Conservation (phyloP, 1,140 invertebrate genomes). For the Andricus grossulariae region DNA sequence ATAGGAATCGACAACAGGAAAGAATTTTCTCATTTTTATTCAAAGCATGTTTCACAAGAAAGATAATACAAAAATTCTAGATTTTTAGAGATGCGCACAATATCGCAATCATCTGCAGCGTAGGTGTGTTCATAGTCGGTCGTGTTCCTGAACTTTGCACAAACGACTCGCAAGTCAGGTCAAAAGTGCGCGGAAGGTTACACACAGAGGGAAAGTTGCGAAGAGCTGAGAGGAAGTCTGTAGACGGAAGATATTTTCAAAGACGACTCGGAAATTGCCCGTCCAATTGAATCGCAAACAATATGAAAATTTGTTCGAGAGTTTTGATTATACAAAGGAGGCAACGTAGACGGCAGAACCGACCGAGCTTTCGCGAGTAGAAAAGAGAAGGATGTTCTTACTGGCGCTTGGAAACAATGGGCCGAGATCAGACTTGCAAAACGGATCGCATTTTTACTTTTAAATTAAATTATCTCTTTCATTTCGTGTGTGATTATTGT, state of each 20-base stretch:
- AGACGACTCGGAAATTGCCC: constrained; percentile 71
- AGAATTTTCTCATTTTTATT: not conserved
- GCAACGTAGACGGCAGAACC: constrained; percentile 55
- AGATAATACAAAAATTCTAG: not conserved
- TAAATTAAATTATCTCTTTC: constrained; percentile 73
- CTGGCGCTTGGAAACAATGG: constrained; percentile 69
- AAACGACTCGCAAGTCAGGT: constrained; percentile 21
- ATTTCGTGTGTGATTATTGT: constrained; percentile 72
- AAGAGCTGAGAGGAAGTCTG: constrained; percentile 26
- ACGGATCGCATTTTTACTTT: constrained; percentile 71
- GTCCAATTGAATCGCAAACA: constrained; percentile 75
- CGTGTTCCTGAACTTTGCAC: not conserved
- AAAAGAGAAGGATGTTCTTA: constrained; percentile 66
- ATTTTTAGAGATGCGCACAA: not conserved
- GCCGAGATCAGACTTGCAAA: constrained; percentile 72
- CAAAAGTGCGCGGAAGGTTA: constrained; percentile 26
- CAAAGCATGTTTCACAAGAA: not conserved
- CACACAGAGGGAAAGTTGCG: constrained; percentile 25
- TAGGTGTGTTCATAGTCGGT: not conserved
- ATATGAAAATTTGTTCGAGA: constrained; percentile 75
- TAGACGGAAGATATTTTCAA: constrained; percentile 66
- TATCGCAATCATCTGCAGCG: constrained; percentile 8
- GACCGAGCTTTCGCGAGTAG: constrained; percentile 49
- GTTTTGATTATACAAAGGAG: constrained; percentile 75
- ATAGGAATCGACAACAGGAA: not conserved